phyloP scores from a whole-genome alignment of 2,888 invertebrate species.

The Coelinius sp. region DNA sequence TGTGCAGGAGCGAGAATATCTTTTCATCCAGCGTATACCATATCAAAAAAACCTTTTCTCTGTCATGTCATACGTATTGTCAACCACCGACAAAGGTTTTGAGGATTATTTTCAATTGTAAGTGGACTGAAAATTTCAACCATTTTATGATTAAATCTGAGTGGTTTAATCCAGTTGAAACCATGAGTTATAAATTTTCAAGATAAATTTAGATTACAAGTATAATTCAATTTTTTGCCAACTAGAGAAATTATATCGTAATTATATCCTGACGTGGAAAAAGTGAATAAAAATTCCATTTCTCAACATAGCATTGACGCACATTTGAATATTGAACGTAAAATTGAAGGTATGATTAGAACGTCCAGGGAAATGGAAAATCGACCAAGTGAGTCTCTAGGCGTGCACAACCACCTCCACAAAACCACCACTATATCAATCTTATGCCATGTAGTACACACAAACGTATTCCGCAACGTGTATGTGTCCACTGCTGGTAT shows the following conservation, averaged over 20 bases:
- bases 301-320: not conserved
- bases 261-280: no score
- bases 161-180: not conserved
- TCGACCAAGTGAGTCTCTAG: conserved; percentile 11
- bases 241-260: no score
- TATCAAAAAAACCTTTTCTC: conserved; percentile 13
- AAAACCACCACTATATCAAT: conserved; percentile 54
- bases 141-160: not conserved
- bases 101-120: not conserved
- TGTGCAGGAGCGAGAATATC: conserved; percentile 13
- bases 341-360: not conserved
- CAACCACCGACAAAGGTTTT: not conserved
- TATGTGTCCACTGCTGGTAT: conserved; percentile 43
- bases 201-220: no score
- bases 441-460: conserved; percentile 46
- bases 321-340: not conserved
- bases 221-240: no score
- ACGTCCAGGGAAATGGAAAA: not conserved
- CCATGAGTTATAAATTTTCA: not conserved
- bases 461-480: conserved; percentile 4
- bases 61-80: not conserved
- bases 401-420: not conserved
- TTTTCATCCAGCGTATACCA: conserved; percentile 16
- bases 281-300: not conserved
- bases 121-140: not conserved